Evolutionary conservation across 2,888 invertebrate species (phyloP).

Genomic region (Pseudeuparius sepicola): DNA sequence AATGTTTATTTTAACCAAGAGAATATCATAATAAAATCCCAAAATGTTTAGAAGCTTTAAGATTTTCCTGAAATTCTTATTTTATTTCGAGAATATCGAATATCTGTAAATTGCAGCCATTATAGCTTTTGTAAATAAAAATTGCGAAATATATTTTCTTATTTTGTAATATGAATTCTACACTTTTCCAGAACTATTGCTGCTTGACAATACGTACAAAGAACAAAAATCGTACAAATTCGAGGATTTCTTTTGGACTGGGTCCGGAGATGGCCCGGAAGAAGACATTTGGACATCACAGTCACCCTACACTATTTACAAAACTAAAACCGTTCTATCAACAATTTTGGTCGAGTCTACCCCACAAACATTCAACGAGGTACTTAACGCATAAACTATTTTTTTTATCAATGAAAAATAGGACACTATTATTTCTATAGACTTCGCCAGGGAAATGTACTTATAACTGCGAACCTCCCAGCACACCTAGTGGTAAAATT

Average conservation of each 20-base stretch:
- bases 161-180: not conserved
- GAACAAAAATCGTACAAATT: constrained; percentile 43
- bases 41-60: too few relatives aligned
- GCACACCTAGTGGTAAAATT: constrained; percentile 40
- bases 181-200: constrained; percentile 29
- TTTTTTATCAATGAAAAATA: too few relatives aligned
- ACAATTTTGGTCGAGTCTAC: constrained; percentile 53
- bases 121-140: too few relatives aligned
- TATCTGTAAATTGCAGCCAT: too few relatives aligned
- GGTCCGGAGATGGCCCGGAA: constrained; percentile 67
- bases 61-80: too few relatives aligned
- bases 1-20: too few relatives aligned
- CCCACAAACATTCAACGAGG: constrained; percentile 22
- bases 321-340: constrained; percentile 59
- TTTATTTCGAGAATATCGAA: too few relatives aligned
- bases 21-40: too few relatives aligned
- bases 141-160: too few relatives aligned
- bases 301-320: constrained; percentile 46
- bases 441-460: constrained; percentile 37
- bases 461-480: constrained; percentile 41
- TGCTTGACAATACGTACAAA: constrained; percentile 29
- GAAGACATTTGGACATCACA: constrained; percentile 43
- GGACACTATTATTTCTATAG: too few relatives aligned
- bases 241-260: constrained; percentile 86
- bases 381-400: too few relatives aligned